Percentiles rank a stretch among this genome's conserved stretches.
These are phyloP conservation scores for Alectura lathami DNA, from an alignment of 2,113 vertebrate genomes.

Conservation along the genomic window DNA sequence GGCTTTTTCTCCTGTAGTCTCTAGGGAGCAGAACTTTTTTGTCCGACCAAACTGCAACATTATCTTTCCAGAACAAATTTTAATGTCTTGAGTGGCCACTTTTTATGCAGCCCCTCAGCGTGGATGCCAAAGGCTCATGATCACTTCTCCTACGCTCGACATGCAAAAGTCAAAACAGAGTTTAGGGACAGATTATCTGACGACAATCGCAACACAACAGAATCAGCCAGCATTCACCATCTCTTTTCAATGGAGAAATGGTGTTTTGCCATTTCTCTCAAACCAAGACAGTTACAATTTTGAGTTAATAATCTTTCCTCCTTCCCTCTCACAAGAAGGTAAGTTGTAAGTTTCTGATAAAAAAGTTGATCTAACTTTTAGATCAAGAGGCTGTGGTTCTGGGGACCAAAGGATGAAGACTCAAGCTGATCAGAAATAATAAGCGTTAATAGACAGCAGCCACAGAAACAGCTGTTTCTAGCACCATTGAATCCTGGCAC, in stretches of 20 bases:
- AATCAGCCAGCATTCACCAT: background rate
- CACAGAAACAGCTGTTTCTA: background rate
- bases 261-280: background rate
- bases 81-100: background rate
- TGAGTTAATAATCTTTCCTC: background rate
- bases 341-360: background rate
- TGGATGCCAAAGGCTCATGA: background rate
- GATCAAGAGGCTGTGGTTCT: background rate
- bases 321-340: background rate
- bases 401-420: background rate
- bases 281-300: background rate
- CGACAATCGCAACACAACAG: background rate
- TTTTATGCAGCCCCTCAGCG: background rate
- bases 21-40: background rate
- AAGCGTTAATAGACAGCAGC: background rate
- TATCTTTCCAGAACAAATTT: background rate
- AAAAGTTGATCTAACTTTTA: background rate
- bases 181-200: background rate
- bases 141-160: accelerated
- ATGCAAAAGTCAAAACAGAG: background rate
- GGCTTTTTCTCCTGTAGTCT: background rate
- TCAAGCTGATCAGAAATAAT: background rate
- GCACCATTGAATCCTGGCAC: background rate
- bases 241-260: background rate
- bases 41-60: background rate